Percentiles rank a stretch among this genome's conserved stretches.
phyloP scores from a whole-genome alignment of 2,797 vertebrate genomes.

The Tauraco hartlaubi region DNA sequence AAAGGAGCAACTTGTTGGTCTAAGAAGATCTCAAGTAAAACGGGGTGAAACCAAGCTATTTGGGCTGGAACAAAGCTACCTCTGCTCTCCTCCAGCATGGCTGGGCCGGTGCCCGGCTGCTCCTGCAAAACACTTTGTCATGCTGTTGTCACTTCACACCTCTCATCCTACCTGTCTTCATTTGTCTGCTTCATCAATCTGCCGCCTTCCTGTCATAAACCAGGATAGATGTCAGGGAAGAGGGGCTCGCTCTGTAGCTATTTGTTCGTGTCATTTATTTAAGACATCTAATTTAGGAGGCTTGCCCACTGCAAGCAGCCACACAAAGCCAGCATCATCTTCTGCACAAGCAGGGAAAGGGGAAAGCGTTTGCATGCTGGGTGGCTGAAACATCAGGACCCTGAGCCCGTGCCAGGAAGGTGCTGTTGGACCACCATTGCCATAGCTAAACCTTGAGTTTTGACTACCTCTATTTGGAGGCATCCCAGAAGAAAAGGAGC shows the following conservation, averaged over 20 bases:
- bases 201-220: not conserved
- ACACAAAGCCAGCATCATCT: not conserved
- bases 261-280: not conserved
- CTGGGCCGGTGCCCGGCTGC: not conserved
- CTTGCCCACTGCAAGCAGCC: not conserved
- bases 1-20: not conserved
- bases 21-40: not conserved
- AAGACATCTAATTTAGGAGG: not conserved
- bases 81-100: not conserved
- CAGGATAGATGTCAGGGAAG: not conserved
- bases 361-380: rapidly evolving
- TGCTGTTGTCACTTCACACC: not conserved
- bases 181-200: not conserved
- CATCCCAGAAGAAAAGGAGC: not conserved
- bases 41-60: not conserved
- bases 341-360: not conserved
- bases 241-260: not conserved
- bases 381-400: not conserved
- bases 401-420: not conserved
- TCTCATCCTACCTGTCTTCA: not conserved
- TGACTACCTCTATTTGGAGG: not conserved
- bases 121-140: not conserved
- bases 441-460: not conserved
- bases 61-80: not conserved
- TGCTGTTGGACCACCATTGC: not conserved